Evolutionary conservation across 2,888 invertebrate species (phyloP).

Genomic region (Allacma fusca): DNA sequence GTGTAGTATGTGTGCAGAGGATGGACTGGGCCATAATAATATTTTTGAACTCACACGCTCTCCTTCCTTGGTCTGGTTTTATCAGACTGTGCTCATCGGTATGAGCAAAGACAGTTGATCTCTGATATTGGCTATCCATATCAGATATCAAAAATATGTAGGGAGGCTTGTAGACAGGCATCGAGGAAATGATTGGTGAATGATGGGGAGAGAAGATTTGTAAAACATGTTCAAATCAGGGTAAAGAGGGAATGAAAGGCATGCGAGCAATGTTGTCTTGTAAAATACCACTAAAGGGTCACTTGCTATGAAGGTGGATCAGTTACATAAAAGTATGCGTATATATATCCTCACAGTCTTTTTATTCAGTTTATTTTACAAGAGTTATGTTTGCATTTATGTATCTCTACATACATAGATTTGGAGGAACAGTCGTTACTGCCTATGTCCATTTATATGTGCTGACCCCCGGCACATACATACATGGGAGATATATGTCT

Average conservation of each 20-base stretch:
- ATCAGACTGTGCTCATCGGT: slow-evolving; percentile 5
- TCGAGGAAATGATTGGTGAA: slow-evolving; percentile 39
- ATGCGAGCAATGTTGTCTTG: slow-evolving; percentile 34
- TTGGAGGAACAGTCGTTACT: too few species aligned
- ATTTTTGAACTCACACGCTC: slow-evolving; percentile 14
- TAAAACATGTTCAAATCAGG: slow-evolving; percentile 43
- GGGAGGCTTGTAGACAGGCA: slow-evolving; percentile 3
- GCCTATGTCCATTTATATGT: too few species aligned
- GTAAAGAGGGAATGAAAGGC: slow-evolving; percentile 42
- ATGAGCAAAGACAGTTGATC: slow-evolving; percentile 22
- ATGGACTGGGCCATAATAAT: background rate
- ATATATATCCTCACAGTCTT: too few species aligned
- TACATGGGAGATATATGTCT: too few species aligned
- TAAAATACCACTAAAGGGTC: background rate
- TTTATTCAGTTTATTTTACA: too few species aligned
- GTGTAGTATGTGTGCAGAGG: background rate
- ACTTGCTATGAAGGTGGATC: background rate
- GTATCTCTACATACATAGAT: too few species aligned
- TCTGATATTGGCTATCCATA: slow-evolving; percentile 32
- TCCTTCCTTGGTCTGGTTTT: slow-evolving; percentile 5
- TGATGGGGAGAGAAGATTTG: slow-evolving; percentile 45
- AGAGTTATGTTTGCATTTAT: too few species aligned
- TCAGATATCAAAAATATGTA: slow-evolving; percentile 34
- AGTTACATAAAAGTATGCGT: background rate
- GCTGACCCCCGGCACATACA: too few species aligned